phyloP scores from a whole-genome alignment of 2,113 vertebrate species.

The Festucalex cinctus region DNA sequence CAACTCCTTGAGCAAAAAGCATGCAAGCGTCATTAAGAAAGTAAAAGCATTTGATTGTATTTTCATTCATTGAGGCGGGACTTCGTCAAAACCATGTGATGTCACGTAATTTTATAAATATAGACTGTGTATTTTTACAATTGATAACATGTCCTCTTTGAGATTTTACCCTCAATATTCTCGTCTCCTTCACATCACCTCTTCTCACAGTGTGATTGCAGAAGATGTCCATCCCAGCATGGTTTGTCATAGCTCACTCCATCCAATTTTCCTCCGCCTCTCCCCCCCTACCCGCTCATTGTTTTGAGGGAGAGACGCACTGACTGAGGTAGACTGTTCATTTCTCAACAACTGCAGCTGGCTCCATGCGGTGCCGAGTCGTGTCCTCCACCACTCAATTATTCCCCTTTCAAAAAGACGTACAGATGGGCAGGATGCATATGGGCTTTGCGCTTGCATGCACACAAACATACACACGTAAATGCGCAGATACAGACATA shows the following conservation, averaged over 20 bases:
- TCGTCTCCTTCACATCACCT: constrained; percentile 14
- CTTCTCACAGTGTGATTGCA: constrained; percentile 12
- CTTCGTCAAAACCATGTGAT: background rate
- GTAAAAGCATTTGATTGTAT: background rate
- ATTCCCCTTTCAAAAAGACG: constrained; percentile 59
- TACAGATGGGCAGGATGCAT: constrained; percentile 57
- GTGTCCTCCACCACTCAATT: constrained; percentile 68
- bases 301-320: constrained; percentile 31
- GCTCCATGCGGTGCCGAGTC: constrained; percentile 61
- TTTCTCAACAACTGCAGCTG: constrained; percentile 65
- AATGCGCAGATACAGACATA: background rate
- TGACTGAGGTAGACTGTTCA: constrained; percentile 57
- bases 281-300: constrained; percentile 28
- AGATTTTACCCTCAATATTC: background rate
- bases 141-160: background rate
- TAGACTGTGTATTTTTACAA: background rate
- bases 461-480: background rate
- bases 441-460: constrained; percentile 13
- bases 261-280: constrained; percentile 9
- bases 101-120: no score
- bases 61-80: background rate
- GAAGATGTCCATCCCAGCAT: constrained; percentile 26
- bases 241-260: constrained; percentile 17
- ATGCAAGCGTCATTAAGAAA: background rate
- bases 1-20: background rate